Evolutionary conservation across 2,113 vertebrate genomes (phyloP).

Genomic region (Elaphurus davidianus): DNA sequence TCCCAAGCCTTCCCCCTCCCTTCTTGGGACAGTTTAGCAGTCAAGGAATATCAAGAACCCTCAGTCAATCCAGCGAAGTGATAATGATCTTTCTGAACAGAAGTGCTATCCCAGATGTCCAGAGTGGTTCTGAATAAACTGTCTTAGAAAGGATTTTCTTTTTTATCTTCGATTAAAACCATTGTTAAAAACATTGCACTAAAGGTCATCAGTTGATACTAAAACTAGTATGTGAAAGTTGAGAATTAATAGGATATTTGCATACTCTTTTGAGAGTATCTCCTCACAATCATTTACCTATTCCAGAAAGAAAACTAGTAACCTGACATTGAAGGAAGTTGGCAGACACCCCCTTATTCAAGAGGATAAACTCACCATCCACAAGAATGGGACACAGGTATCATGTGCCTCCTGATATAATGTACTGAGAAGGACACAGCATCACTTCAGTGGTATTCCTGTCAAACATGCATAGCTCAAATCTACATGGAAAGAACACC

Average conservation of each 20-base stretch:
- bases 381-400: rapidly evolving
- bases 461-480: neutral
- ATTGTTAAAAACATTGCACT: neutral
- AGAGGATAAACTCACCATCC: neutral
- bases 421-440: too few relatives aligned
- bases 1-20: neutral
- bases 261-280: neutral
- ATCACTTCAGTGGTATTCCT: too few relatives aligned
- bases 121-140: neutral
- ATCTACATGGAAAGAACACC: neutral
- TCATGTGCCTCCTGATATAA: rapidly evolving
- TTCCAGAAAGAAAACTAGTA: neutral
- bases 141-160: neutral
- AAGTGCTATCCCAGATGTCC: neutral
- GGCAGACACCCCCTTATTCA: neutral
- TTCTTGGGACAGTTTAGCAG: neutral
- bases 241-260: neutral
- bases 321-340: neutral
- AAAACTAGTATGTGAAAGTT: neutral
- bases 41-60: neutral
- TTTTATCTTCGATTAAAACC: neutral
- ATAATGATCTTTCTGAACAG: neutral
- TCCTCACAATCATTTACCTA: neutral
- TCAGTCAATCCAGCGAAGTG: neutral
- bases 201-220: neutral